Percentiles rank a stretch among this genome's conserved stretches.
Conservation (phyloP, 2,797 vertebrate species). For the Argyrosomus regius region DNA sequence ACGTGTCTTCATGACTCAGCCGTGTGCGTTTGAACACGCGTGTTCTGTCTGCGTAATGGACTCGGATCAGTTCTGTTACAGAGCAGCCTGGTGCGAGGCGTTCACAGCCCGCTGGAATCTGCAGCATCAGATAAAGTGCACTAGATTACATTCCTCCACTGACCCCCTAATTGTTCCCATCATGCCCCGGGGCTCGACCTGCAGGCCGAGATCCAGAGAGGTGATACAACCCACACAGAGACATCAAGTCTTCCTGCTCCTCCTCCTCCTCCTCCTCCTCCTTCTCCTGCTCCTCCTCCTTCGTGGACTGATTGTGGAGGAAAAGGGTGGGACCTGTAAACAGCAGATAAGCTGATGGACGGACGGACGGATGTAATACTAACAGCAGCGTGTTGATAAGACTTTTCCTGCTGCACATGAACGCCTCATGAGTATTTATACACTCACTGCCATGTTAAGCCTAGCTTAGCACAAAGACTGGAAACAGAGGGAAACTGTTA, state of each 20-base stretch:
- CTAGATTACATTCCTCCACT: slow-evolving; percentile 49
- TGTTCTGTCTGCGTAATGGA: no score
- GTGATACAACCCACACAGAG: background rate
- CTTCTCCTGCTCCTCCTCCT: background rate
- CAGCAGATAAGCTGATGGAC: slow-evolving; percentile 76
- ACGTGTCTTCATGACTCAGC: background rate
- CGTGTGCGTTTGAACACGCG: background rate
- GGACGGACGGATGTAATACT: slow-evolving; percentile 44
- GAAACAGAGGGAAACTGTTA: background rate
- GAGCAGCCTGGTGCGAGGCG: background rate
- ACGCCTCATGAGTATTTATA: background rate
- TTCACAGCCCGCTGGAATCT: slow-evolving; percentile 20
- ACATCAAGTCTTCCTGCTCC: no score
- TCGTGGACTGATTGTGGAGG: slow-evolving; percentile 53
- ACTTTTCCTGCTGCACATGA: slow-evolving; percentile 27
- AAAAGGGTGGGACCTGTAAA: slow-evolving; percentile 83
- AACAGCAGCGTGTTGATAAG: slow-evolving; percentile 36
- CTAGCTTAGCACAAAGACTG: slow-evolving; percentile 15
- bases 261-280: background rate
- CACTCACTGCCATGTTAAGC: background rate
- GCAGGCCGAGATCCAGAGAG: slow-evolving; percentile 1
- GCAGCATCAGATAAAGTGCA: slow-evolving; percentile 41
- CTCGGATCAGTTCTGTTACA: no score
- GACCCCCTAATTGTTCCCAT: slow-evolving; percentile 59
- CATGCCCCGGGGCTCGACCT: slow-evolving; percentile 26